Conservation (phyloP, 2,113 vertebrate species). For the Dromaius novaehollandiae region DNA sequence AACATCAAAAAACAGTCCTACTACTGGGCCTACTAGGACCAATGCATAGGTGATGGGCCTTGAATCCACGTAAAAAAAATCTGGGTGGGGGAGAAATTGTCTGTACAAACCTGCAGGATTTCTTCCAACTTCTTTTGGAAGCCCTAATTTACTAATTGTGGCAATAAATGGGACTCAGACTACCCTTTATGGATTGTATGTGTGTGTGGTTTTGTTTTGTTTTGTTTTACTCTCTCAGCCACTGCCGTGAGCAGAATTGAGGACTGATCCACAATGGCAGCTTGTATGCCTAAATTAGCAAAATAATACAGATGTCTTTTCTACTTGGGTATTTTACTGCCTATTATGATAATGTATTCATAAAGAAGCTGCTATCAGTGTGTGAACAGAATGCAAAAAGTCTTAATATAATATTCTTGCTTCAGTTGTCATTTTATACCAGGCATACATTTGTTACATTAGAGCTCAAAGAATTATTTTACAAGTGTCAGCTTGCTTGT, state of each 20-base stretch:
- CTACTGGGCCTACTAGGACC: not conserved
- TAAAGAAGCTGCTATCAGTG: not conserved
- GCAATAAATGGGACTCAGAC: not conserved
- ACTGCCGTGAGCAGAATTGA: not conserved
- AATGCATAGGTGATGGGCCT: not conserved
- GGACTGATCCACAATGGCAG: not conserved
- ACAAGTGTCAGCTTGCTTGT: not conserved
- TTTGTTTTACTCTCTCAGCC: not conserved
- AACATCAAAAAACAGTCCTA: not conserved
- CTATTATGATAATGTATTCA: not conserved
- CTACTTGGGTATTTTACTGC: not conserved
- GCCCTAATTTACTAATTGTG: not conserved
- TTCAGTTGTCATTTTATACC: not conserved
- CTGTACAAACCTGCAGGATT: not conserved
- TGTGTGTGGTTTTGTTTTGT: not conserved
- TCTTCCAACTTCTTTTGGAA: not conserved
- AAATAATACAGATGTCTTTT: not conserved
- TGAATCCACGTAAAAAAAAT: not conserved
- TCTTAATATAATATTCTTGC: not conserved
- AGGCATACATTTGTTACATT: not conserved
- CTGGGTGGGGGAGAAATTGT: accelerated
- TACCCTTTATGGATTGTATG: not conserved
- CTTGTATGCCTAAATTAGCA: not conserved
- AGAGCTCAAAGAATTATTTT: not conserved
- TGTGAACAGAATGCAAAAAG: not conserved